Base-by-base conservation (phyloP, 2,888 invertebrate species). In the Agrochola litura region DNA sequence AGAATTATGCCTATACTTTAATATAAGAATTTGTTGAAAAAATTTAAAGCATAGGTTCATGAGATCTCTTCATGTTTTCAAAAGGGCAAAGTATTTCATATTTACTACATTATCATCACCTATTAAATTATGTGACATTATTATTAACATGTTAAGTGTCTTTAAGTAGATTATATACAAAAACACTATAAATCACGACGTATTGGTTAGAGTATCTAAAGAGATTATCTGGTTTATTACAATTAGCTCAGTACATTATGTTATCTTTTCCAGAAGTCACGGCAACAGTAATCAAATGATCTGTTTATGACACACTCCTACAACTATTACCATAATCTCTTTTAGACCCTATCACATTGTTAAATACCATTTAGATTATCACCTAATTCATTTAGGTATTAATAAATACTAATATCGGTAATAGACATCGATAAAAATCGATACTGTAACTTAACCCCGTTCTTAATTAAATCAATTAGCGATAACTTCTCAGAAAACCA, bases 201-300 rank as follows among this genome's bases (percentile, higher is more conserved):
- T 54, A 65, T 73, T 56, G 14, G 6, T 22, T 61, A 58, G 19
- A 43, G n/a, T 73, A 82, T 79, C 54, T 67, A 52, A 25, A 16
- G 14, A 60, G 63, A 83, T 86, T 69, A 86, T 72, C 73, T 16
- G n/a, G 16, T 61, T 83, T 79, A 74, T 73, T 41, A 58, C n/a
- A 25, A 65, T 63, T 74, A 74, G 72, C 52, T 66, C 16, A 81
- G 49, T 64, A n/a, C 9, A 65, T 68, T 16, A 30, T 58, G 30
- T 76, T 76, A 85, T 84, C 74, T 75, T 54, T 63, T 30, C 22
- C 56, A 81, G 69, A 81, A 86, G 78, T 84, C 81, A 78, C 56
- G 67, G 76, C 70, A 84, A 81, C 74, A 54, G 52, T 74, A 52
- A 76, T 82, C 64, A 52, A 37, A 63, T 81, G 65, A 86, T 85